Evolutionary conservation across 37 sponge, comb jelly and placozoan genomes (phyloP), one percentile per base, ranked within the genome.

Genomic region (Ianthella basta): DNA sequence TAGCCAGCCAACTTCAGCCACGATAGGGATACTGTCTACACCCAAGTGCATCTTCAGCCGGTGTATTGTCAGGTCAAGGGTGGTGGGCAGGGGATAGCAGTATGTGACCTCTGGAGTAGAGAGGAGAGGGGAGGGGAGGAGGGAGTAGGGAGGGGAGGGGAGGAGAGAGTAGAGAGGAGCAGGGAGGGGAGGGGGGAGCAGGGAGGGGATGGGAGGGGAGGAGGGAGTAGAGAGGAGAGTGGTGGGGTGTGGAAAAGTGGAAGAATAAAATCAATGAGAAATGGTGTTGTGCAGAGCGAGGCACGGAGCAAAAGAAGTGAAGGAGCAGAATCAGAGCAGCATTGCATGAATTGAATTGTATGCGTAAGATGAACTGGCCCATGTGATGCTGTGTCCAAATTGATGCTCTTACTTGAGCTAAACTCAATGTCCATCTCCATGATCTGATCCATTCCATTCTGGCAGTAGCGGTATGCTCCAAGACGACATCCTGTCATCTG

Each of bases 391-490:
- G 50, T 44, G 50, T 44, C 50, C 8, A 10, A 8, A 44, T 3
- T 8, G 8, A 44, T 8, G 50, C 8, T 10, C 50, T 10, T 44
- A 69, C 70, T 69, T 69, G 29, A 35, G 19, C 15, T 35, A 29
- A 69, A 69, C 27, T 32, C 35, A 18, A 69, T 69, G 27, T 69
- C 70, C 34, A 1, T 69, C 19, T 69, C 70, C 33, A 18, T 16
- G 18, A 75, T 41, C 44, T 53, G 23, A 24, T 75, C 78, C 21
- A 41, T 75, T 4, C 54, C 54, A 18, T 10, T 18, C 21, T 75
- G 78, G 25, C 78, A 75, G 78, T 75, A 75, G 20, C 78, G 20
- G 53, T 75, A 36, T 5, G 40, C 37, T 12, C 54, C 78, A 2
- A 75, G 54, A 8, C n/a, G 37, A 24, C 78, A 75, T 3, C 54